A percentile compares a stretch with the other conserved stretches of the same genome.
Conservation (phyloP, 2,797 vertebrate genomes). For the Acipenser ruthenus region DNA sequence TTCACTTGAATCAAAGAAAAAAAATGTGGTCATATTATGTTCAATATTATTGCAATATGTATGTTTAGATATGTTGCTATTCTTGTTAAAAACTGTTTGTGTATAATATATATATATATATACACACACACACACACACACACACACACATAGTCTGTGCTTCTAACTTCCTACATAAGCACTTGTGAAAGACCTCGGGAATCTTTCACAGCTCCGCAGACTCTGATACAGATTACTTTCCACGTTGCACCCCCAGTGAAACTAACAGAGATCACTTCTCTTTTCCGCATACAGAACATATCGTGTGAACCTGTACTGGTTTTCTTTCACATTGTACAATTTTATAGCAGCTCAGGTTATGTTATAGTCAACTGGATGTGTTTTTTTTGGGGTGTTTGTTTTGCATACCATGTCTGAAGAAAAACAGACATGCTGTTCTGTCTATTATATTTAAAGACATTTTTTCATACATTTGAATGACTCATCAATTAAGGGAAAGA, state of each 20-base stretch:
- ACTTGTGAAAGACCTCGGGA: constrained; percentile 27
- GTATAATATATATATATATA: too few species aligned
- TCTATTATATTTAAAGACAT: neutral
- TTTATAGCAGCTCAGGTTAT: constrained; percentile 22
- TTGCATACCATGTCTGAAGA: neutral
- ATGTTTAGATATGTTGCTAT: too few species aligned
- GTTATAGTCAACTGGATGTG: constrained; percentile 12
- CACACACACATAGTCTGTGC: constrained; percentile 22
- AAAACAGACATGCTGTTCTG: neutral
- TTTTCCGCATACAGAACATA: constrained; percentile 31
- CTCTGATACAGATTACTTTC: neutral
- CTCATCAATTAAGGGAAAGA: too few species aligned
- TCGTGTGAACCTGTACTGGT: constrained; percentile 19
- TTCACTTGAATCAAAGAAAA: too few species aligned
- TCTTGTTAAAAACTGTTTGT: too few species aligned
- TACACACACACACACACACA: constrained; percentile 30
- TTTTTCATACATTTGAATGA: too few species aligned
- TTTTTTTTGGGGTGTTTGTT: neutral
- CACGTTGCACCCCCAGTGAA: constrained; percentile 12
- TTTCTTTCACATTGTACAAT: constrained; percentile 38
- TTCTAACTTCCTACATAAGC: constrained; percentile 36
- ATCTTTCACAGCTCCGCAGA: constrained; percentile 15
- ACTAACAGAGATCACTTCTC: constrained; percentile 32
- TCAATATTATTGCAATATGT: too few species aligned
- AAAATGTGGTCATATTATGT: too few species aligned